phyloP scores from a whole-genome alignment of 2,888 invertebrate genomes.

The Drosophila percnosoma region DNA sequence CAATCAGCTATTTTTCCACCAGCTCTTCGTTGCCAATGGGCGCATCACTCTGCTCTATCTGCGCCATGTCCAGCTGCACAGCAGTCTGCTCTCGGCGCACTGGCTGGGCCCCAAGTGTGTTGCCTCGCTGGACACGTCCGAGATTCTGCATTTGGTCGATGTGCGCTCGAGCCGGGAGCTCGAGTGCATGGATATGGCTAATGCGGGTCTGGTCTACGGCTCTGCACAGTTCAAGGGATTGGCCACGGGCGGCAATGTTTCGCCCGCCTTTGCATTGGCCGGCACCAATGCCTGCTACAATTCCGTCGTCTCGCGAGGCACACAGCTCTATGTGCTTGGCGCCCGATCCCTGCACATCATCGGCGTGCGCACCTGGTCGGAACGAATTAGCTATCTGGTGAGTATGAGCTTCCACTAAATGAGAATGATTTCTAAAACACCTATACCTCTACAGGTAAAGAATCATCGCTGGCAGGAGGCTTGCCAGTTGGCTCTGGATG shows the following conservation, averaged over 20 bases:
- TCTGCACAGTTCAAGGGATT: conserved; percentile 94
- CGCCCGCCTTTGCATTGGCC: conserved; percentile 87
- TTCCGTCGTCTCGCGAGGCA: conserved; percentile 88
- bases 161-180: conserved; percentile 94
- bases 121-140: conserved; percentile 92
- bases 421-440: background rate
- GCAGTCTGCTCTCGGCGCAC: conserved; percentile 90
- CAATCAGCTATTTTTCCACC: conserved; percentile 93
- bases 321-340: conserved; percentile 90
- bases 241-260: conserved; percentile 97
- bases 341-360: conserved; percentile 87
- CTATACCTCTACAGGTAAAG: conserved; percentile 77
- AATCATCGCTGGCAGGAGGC: conserved; percentile 87
- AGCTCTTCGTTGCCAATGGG: conserved; percentile 86
- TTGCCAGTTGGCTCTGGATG: conserved; percentile 86
- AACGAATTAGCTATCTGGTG: conserved; percentile 88
- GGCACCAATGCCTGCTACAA: conserved; percentile 90
- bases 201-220: conserved; percentile 93
- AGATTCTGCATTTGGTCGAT: conserved; percentile 94
- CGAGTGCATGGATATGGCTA: conserved; percentile 92
- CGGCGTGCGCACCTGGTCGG: conserved; percentile 88
- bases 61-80: conserved; percentile 89
- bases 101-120: conserved; percentile 94
- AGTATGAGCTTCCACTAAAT: conserved; percentile 8
- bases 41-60: conserved; percentile 88